Base-by-base conservation (phyloP, 1,140 invertebrate genomes). In the Drosophila tropicalis region DNA sequence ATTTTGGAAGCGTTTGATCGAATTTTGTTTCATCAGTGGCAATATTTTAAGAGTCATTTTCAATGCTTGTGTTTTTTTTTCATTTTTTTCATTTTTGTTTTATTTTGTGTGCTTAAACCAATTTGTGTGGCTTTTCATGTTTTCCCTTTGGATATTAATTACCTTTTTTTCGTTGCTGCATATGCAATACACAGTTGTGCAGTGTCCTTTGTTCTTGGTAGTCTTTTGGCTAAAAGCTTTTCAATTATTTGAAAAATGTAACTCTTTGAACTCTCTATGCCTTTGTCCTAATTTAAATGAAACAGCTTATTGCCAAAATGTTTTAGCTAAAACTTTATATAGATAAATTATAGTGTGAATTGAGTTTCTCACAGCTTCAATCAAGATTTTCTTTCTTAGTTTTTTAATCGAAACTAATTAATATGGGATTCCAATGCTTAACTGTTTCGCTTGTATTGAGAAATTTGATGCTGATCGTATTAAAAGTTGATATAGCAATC, bases 31-130 rank as follows among this genome's bases (percentile, higher is more conserved):
- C 67, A 79, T 72, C 82, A 75, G 70, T 72, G 76, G 56, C 7
- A 79, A 72, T 84, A 76, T 72, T 51, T 84, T 67, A 65, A 86
- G 74, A 78, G 67, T 78, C 65, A 68, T 72, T 78, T 82, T 82
- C 68, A 61, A 15, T 39, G 67, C 62, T 62, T 72, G 44, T 3
- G 44, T 76, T 71, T 68, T 70, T 62, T 72, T 72, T 39, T n/a
- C n/a, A n/a, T n/a, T n/a, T n/a, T n/a, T n/a, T n/a, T n/a, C n/a
- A n/a, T n/a, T 76, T 71, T 68, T 70, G 57, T 72, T 72, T 39
- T 13, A 70, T 62, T 72, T 72, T 25, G 22, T 25, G 22, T 25
- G 22, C 22, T 25, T 25, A 36, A 56, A 47, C 12, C 54, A 67
- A 75, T 70, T 82, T 71, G 40, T 66, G 40, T 68, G 44, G 62